Evolutionary conservation across 2,888 invertebrate species (phyloP).

Genomic region (Leucophenga maculata): DNA sequence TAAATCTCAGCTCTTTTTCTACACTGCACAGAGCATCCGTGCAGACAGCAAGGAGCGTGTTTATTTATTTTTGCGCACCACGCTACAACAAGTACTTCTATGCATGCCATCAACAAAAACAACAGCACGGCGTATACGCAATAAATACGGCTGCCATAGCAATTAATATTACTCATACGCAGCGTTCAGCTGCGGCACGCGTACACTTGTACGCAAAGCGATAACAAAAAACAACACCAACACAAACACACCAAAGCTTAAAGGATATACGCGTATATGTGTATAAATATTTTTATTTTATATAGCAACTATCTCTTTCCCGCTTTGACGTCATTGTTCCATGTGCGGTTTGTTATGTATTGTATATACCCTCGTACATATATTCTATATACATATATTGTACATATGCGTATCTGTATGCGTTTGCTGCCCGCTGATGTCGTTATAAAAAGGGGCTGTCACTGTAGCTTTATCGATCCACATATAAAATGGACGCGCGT

Average conservation of each 20-base stretch:
- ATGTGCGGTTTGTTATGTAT: neutral
- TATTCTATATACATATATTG: neutral
- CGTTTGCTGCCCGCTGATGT: conserved; percentile 22
- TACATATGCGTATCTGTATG: neutral
- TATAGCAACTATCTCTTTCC: conserved; percentile 47
- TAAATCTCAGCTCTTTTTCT: no score
- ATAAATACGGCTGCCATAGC: neutral
- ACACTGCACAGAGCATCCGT: no score
- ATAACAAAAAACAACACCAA: conserved; percentile 4
- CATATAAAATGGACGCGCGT: neutral
- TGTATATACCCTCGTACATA: neutral
- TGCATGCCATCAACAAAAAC: neutral
- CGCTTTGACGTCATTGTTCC: conserved; percentile 63
- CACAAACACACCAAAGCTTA: neutral
- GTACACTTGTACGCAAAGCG: neutral
- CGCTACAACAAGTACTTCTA: neutral
- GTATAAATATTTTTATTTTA: no score
- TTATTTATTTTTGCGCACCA: no score
- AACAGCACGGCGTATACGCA: conserved; percentile 18
- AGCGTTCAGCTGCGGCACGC: no score
- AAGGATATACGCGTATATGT: conserved; percentile 11
- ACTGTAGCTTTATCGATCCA: conserved; percentile 17
- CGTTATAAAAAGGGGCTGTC: conserved; percentile 33
- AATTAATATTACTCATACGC: conserved; percentile 23
- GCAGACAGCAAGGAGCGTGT: no score